Evolutionary conservation across 2,797 vertebrate species (phyloP).

Genomic region (Pipistrellus pygmaeus): DNA sequence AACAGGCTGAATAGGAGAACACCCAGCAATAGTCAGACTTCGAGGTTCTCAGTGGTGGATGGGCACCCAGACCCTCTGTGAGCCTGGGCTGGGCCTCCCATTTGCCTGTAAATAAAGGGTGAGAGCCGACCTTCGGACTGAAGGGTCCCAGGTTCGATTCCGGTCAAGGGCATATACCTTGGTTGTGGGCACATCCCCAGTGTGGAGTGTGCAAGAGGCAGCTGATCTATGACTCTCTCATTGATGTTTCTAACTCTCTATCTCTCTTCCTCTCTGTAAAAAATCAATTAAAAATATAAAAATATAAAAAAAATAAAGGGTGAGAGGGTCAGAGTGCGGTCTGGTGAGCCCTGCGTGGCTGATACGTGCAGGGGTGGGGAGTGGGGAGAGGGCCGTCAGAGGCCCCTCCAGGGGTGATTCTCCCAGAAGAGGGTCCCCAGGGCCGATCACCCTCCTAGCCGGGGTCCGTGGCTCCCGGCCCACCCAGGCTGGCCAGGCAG

Average conservation of each 20-base stretch:
- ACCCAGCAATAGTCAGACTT: neutral
- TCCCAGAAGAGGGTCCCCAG: neutral
- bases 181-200: no score
- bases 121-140: no score
- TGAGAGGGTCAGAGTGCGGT: neutral
- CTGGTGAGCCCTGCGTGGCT: neutral
- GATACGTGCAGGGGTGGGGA: no score
- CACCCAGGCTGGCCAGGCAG: neutral
- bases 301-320: neutral
- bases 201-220: no score
- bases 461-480: neutral
- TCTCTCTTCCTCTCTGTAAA: no score
- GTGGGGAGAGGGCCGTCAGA: neutral
- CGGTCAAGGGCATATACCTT: no score
- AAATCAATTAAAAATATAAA: no score
- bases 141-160: no score
- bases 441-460: neutral
- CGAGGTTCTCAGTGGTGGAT: neutral
- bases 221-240: no score
- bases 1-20: neutral
- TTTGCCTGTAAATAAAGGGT: neutral
- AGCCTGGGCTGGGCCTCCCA: neutral
- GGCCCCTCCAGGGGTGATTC: neutral
- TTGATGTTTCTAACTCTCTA: no score
- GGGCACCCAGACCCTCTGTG: neutral